Percentiles rank a stretch among this genome's conserved stretches.
phyloP scores from a whole-genome alignment of 2,888 invertebrate genomes.

The Brachyptera risi region DNA sequence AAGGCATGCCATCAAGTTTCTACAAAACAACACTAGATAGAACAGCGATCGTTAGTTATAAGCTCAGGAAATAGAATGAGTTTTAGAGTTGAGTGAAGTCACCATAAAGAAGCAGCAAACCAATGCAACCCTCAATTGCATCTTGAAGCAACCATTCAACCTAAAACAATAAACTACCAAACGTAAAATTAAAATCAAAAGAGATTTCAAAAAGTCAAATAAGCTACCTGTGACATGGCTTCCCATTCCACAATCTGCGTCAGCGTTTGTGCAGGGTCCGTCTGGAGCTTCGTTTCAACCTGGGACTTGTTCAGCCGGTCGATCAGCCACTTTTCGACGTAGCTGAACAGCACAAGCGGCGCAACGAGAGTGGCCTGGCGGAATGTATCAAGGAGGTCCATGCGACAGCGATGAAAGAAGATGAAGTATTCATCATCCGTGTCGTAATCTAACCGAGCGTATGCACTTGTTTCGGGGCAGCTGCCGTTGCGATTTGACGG shows the following conservation, averaged over 20 bases:
- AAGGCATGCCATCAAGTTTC: no score
- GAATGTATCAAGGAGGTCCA: slow-evolving; percentile 71
- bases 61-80: no score
- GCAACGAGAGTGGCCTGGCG: slow-evolving; percentile 75
- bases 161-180: no score
- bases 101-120: no score
- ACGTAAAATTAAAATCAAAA: no score
- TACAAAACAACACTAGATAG: no score
- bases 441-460: slow-evolving; percentile 81
- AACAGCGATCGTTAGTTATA: no score
- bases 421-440: slow-evolving; percentile 84
- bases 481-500: slow-evolving; percentile 51
- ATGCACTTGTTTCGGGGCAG: slow-evolving; percentile 55
- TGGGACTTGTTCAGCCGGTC: slow-evolving; percentile 65
- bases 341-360: slow-evolving; percentile 76
- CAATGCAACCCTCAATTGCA: no score
- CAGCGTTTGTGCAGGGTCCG: slow-evolving; percentile 57
- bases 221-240: slow-evolving; percentile 54
- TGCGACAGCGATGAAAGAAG: slow-evolving; percentile 78
- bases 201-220: neutral
- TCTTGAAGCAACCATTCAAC: no score
- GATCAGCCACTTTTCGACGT: slow-evolving; percentile 78
- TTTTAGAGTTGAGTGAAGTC: no score
- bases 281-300: slow-evolving; percentile 50
- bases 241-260: slow-evolving; percentile 91